Conservation (phyloP, 2,888 invertebrate genomes). For the Eremobia ochroleuca region DNA sequence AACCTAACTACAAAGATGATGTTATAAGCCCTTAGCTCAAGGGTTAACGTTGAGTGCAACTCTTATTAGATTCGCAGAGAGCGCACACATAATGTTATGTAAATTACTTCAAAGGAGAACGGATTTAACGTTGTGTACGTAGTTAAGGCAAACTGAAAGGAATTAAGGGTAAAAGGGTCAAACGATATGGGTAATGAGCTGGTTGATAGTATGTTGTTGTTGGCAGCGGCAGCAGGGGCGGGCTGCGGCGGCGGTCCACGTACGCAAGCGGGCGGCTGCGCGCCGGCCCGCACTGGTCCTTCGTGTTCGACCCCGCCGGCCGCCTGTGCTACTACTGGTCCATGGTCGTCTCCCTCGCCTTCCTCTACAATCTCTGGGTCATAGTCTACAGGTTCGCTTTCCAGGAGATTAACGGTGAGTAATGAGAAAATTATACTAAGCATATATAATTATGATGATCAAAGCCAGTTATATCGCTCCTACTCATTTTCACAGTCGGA, state of each 20-base stretch:
- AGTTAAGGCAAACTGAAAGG: constrained; percentile 48
- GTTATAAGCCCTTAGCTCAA: constrained; percentile 36
- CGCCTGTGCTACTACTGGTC: constrained; percentile 99
- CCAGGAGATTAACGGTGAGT: constrained; percentile 97
- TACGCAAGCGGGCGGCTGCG: constrained; percentile 92
- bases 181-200: constrained; percentile 54
- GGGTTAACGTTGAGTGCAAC: constrained; percentile 61
- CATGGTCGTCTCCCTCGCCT: constrained; percentile 98
- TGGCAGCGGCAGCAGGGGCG: constrained; percentile 85
- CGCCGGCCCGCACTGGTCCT: constrained; percentile 96
- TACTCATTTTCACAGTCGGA: constrained; percentile 61
- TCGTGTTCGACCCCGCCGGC: constrained; percentile 99
- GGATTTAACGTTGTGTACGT: constrained; percentile 58
- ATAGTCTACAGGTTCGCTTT: constrained; percentile 99
- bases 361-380: constrained; percentile 99
- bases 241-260: constrained; percentile 91
- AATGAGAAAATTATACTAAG: constrained; percentile 14
- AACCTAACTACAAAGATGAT: constrained; percentile 21
- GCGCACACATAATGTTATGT: constrained; percentile 56
- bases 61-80: constrained; percentile 59
- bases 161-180: constrained; percentile 57
- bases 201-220: constrained; percentile 64
- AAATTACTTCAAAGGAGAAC: constrained; percentile 62
- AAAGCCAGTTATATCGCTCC: constrained; percentile 52
- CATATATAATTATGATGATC: constrained; percentile 7